A percentile compares a stretch with the other conserved stretches of the same genome.
These are phyloP conservation scores for Anastrepha ludens DNA, from an alignment of 1,140 invertebrate genomes.

Conservation along the genomic window DNA sequence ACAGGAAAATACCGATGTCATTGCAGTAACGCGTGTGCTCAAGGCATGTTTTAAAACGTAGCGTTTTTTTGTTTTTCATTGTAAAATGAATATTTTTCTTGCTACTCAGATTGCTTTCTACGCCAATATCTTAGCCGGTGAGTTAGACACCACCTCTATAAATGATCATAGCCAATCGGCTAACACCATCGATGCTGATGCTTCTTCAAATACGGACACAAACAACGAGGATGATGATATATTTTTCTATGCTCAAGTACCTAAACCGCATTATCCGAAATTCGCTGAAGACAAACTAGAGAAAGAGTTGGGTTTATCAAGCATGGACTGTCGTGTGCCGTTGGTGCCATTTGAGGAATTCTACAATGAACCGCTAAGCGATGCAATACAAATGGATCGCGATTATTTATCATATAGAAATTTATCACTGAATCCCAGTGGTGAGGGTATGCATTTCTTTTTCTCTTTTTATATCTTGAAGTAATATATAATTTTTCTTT, in stretches of 20 bases:
- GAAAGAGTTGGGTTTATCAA: conserved; percentile 81
- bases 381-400: conserved; percentile 93
- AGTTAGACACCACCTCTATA: conserved; percentile 78
- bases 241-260: conserved; percentile 64
- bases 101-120: conserved; percentile 87
- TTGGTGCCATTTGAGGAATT: conserved; percentile 91
- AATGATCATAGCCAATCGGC: conserved; percentile 47
- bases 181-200: conserved; percentile 59
- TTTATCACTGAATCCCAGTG: conserved; percentile 66
- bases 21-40: conserved; percentile 87
- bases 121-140: conserved; percentile 89
- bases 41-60: conserved; percentile 76
- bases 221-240: conserved; percentile 65
- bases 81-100: conserved; percentile 55
- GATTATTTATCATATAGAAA: conserved; percentile 93
- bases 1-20: conserved; percentile 89
- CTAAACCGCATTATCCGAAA: conserved; percentile 73
- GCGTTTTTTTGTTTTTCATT: neutral
- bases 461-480: neutral
- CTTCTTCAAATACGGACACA: conserved; percentile 54
- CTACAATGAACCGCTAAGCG: conserved; percentile 94
- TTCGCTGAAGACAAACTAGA: conserved; percentile 78
- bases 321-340: conserved; percentile 88
- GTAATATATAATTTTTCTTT: conserved; percentile 43
- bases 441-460: conserved; percentile 58